Conservation (phyloP, 2,797 vertebrate genomes). For the Pseudochirops corinnae region DNA sequence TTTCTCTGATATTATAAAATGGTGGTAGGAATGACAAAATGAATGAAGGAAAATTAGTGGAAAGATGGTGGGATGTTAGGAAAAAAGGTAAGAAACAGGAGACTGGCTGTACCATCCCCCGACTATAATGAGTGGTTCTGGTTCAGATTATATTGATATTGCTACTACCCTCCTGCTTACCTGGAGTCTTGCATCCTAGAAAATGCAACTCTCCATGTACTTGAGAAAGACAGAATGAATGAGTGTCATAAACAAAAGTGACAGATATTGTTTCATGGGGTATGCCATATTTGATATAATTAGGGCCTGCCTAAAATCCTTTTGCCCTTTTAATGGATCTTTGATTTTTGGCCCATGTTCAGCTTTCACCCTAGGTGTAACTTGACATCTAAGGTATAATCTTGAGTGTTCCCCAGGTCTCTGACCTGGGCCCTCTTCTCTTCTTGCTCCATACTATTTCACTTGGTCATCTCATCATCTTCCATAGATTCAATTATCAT, state of each 20-base stretch:
- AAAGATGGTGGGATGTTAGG: neutral
- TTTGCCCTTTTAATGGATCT: constrained; percentile 20
- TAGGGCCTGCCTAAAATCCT: neutral
- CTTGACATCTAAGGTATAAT: constrained; percentile 3
- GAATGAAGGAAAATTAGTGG: neutral
- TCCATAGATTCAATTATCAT: neutral
- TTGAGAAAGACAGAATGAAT: constrained; percentile 4
- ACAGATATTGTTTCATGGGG: neutral
- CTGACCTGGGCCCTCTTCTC: neutral
- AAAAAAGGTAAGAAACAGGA: neutral
- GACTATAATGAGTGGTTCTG: neutral
- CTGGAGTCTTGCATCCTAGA: neutral
- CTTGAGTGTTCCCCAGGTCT: neutral
- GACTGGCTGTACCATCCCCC: neutral
- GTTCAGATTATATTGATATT: neutral
- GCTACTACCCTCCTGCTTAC: neutral
- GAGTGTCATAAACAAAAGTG: constrained; percentile 28
- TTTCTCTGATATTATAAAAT: neutral
- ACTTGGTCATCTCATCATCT: neutral
- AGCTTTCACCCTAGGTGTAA: constrained; percentile 16
- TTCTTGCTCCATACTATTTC: neutral
- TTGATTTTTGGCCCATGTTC: neutral
- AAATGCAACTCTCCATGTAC: neutral
- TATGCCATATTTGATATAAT: neutral
- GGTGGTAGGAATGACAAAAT: neutral